Evolutionary conservation across 2,888 invertebrate species (phyloP).

Genomic region (Pogonocherus hispidulus): DNA sequence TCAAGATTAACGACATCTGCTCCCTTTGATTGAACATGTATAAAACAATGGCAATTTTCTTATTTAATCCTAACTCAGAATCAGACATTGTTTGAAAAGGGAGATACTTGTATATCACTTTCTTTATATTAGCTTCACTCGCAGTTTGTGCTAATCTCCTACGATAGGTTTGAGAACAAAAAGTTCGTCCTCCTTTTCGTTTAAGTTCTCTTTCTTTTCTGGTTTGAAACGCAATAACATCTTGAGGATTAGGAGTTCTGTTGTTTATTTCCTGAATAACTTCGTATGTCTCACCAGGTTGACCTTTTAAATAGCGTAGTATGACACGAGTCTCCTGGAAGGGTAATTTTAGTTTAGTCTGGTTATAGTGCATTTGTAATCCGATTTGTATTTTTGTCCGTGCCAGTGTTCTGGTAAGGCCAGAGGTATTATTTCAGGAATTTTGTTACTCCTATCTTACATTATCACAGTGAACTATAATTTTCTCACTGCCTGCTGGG

Average conservation of each 20-base stretch:
- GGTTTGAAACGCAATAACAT: background rate
- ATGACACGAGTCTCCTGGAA: background rate
- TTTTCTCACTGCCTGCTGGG: too few relatives aligned
- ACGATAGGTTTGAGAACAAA: conserved; percentile 8
- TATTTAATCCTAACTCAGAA: conserved; percentile 5
- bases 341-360: too few relatives aligned
- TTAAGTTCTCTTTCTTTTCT: conserved; percentile 13
- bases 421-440: too few relatives aligned
- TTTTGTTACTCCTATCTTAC: too few relatives aligned
- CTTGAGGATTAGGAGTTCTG: background rate
- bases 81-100: conserved; percentile 5
- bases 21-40: background rate
- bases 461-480: too few relatives aligned
- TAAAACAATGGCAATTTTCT: conserved; percentile 2
- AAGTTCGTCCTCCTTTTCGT: background rate
- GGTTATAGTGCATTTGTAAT: too few relatives aligned
- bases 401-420: too few relatives aligned
- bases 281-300: background rate
- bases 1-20: conserved; percentile 1
- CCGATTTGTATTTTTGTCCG: too few relatives aligned
- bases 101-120: background rate
- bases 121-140: conserved; percentile 7
- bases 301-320: background rate
- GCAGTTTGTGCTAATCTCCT: conserved; percentile 3
- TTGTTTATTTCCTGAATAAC: background rate